Evolutionary conservation across 1,140 invertebrate genomes (phyloP), one percentile per base, ranked within the genome.

Genomic region (Drosophila ercepeae): DNA sequence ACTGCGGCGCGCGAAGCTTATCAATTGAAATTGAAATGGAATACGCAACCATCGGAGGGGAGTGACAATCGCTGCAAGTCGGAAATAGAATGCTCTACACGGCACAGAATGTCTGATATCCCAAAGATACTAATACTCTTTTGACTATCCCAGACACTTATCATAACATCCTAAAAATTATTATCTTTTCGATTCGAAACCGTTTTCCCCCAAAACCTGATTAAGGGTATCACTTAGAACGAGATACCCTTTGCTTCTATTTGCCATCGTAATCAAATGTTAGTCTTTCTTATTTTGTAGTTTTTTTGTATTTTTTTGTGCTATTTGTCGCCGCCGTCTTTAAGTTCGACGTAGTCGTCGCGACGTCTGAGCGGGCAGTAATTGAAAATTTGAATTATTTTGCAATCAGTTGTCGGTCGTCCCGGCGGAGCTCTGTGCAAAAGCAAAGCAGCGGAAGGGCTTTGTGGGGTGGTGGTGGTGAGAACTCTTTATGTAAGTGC

Each of bases 311-410:
- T 29, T 36, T 19, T 19, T 29, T 29, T 29, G 7, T 32, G 21
- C 21, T 21, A 4, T 4, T 36, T 39, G 44, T 36, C 41, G 34
- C 23, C 21, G 52, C 23, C 48, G 50, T 71, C 41, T 67, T 45
- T 41, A 42, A 49, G 34, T 67, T 73, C 51, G 68, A 32, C 54
- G 75, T 73, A 59, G 75, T 77, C 75, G 78, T 65, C 70, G 64
- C 79, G 73, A 67, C 71, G 79, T 83, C 79, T 83, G 70, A 77
- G 74, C 78, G 57, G 59, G 7, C 48, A 65, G 73, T 76, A 81
- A 82, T 78, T 83, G 74, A 77, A 77, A 78, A 81, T 86, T 71
- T 52, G 77, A 86, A 86, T 88, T 88, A 78, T 88, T 86, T 88
- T 81, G 82, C 77, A 86, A 86, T 86, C 81, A 81, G 75, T 74